Base-by-base conservation (phyloP, 2,113 vertebrate genomes). In the Synodontis membranacea region DNA sequence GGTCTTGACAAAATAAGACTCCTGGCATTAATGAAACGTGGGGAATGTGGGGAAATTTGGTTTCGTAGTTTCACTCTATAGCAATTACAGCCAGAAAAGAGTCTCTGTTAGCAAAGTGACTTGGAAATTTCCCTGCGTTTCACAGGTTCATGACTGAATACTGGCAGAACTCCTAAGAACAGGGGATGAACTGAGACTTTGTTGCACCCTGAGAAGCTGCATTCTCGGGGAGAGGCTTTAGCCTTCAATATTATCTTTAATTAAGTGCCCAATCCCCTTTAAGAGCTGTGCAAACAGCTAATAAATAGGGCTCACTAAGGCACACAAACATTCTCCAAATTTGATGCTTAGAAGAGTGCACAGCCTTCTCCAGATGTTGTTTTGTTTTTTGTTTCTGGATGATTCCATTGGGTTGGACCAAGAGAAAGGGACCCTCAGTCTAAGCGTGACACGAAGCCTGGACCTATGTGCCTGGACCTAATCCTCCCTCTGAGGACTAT, bases 201-300 rank as follows among this genome's bases (percentile, higher is more conserved):
- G 93, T 93, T 93, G 91, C 91, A 91, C 86, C 91, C 91, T 92
- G 86, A 82, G 89, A 91, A 89, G 90, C 88, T 89, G 89, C 88
- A 91, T 92, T 93, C 91, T 92, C 88, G 39, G 80, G 87, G 89
- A 89, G 88, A 85, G 84, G 94, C 88, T 92, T 94, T 94, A 94
- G 88, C 89, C 92, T 91, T 91, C 91, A 91, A 93, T 96, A 94
- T 96, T 95, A 94, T 96, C 93, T 95, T 95, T 95, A 95, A 96
- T 95, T 94, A 95, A 94, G 92, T 91, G 89, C 64, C 91, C 90
- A 92, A 94, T 95, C 93, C 93, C 89, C 92, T 92, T 90, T 85
- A 91, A 89, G 90, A 94, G 92, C 94, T 94, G 91, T 94, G 92
- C 93, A 94, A 95, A 95, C 94, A 95, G 88, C 88, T 89, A 31